Evolutionary conservation across 1,140 invertebrate species (phyloP), one percentile per base, ranked within the genome.

Genomic region (Pogonomyrmex barbatus): DNA sequence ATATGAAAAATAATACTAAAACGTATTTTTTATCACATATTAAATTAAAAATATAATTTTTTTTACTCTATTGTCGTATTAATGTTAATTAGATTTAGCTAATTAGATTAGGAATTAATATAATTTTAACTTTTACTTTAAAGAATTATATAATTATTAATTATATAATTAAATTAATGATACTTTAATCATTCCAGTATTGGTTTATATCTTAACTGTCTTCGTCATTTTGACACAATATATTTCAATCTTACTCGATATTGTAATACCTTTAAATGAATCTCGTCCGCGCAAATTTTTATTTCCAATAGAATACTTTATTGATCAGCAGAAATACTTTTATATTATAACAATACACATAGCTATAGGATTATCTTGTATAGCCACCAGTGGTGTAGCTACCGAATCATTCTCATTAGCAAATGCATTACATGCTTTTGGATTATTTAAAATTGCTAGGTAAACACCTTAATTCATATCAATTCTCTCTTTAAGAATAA

Each of bases 291-390:
- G 67, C 0, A n/a, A 71, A 58, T 6, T 86, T 1, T 0, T 70
- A 14, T 24, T 82, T 39, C 10, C 14, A 6, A n/a, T 3, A 2
- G 85, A 88, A 76, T 91, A 91, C 73, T 84, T 91, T 14, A 67
- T 91, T 1, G 76, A 89, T 68, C 30, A 86, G 0, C 63, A 91
- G n/a, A 88, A 86, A 60, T 91, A 90, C 36, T 91, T 89, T 85
- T 62, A 70, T 45, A 58, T 75, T 2, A 12, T 88, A 24, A 30
- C 84, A 12, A 67, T 88, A 30, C 81, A 90, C 8, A 52, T 79
- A 4, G 65, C 63, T 68, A 56, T 88, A 6, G 86, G 70, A 30
- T 4, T 88, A 1, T 2, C 85, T n/a, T 2, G 63, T 30, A 62
- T 67, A 60, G 36, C 63, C 0, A 86, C 71, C 0, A 47, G 84